Conservation (phyloP, 2,797 vertebrate genomes). For the Nyctalus aviator region DNA sequence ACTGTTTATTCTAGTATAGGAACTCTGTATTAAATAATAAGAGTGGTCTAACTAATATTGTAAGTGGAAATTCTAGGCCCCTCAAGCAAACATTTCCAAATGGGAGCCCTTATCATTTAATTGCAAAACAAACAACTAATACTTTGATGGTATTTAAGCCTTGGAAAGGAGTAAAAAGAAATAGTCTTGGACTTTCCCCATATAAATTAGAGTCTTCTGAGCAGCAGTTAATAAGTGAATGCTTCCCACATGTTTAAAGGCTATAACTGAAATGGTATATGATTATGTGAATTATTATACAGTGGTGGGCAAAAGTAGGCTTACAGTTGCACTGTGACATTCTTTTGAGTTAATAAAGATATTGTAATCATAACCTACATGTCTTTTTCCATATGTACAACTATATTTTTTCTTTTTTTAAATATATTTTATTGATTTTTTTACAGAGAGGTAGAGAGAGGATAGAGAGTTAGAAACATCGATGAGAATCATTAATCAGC, state of each 20-base stretch:
- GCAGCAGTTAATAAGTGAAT: constrained; percentile 76
- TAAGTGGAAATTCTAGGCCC: constrained; percentile 69
- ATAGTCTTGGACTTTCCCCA: constrained; percentile 75
- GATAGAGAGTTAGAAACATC: too few relatives aligned
- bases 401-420: too few relatives aligned
- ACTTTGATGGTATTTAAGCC: constrained; percentile 78
- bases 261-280: constrained; percentile 45
- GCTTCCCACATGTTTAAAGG: constrained; percentile 69
- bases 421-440: too few relatives aligned
- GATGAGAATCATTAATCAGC: too few relatives aligned
- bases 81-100: constrained; percentile 73
- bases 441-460: too few relatives aligned
- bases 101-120: constrained; percentile 64
- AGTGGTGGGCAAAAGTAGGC: background rate
- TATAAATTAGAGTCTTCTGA: constrained; percentile 74
- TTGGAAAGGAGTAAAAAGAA: constrained; percentile 74
- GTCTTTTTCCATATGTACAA: too few relatives aligned
- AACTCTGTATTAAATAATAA: constrained; percentile 54
- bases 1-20: constrained; percentile 62
- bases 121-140: constrained; percentile 68
- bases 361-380: too few relatives aligned
- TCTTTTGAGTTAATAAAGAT: too few relatives aligned
- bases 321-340: too few relatives aligned
- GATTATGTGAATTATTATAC: constrained; percentile 50
- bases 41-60: constrained; percentile 42